These are phyloP conservation scores for Heterohyrax brucei DNA, from an alignment of 2,797 vertebrate genomes.

Conservation along the genomic window DNA sequence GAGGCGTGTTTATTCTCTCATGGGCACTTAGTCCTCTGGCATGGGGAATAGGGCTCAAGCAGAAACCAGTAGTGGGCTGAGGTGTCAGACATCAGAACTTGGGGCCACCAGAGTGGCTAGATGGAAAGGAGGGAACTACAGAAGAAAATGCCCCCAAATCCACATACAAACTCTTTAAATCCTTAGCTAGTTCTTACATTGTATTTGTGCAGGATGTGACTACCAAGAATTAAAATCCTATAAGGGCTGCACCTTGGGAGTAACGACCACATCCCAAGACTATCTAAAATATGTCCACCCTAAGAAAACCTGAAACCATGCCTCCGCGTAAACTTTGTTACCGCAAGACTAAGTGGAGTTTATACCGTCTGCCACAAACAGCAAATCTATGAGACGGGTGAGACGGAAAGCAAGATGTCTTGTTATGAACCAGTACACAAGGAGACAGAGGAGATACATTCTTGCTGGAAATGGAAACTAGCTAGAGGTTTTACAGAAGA, in stretches of 20 bases:
- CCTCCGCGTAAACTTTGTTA: too few species aligned
- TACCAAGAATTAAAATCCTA: not conserved
- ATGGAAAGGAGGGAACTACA: not conserved
- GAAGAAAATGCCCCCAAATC: not conserved
- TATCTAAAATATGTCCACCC: not conserved
- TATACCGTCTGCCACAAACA: too few species aligned
- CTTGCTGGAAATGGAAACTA: too few species aligned
- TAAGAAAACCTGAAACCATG: not conserved
- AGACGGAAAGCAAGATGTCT: too few species aligned
- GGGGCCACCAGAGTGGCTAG: not conserved
- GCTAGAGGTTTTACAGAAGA: too few species aligned
- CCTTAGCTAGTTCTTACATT: not conserved
- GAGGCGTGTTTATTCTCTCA: not conserved
- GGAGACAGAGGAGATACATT: too few species aligned
- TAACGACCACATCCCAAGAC: not conserved
- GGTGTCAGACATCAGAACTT: not conserved
- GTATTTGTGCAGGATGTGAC: not conserved
- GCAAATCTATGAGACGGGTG: too few species aligned
- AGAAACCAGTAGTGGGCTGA: slow-evolving; percentile 32
- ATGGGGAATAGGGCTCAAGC: not conserved
- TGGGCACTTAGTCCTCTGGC: not conserved
- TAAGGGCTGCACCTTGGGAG: not conserved
- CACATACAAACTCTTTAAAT: not conserved
- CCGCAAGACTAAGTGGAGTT: too few species aligned
- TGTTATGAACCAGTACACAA: too few species aligned